Conservation (phyloP, 2,797 vertebrate species). For the Sibirionetta formosa region DNA sequence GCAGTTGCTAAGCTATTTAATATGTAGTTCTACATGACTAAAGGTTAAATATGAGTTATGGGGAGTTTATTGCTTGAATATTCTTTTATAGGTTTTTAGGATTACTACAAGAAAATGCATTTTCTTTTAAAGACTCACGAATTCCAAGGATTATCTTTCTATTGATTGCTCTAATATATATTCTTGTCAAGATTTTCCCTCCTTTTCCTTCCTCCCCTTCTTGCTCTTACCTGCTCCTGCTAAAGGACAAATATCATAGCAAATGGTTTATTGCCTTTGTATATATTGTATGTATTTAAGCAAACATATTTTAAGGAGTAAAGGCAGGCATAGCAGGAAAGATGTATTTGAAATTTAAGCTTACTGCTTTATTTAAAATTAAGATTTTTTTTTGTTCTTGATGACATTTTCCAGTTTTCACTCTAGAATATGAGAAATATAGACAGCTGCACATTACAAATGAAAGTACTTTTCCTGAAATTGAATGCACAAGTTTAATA, state of each 20-base stretch:
- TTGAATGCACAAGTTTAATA: neutral
- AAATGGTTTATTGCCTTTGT: constrained; percentile 29
- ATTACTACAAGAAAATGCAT: constrained; percentile 62
- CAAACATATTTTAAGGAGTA: constrained; percentile 21
- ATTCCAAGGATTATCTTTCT: constrained; percentile 69
- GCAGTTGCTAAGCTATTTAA: constrained; percentile 61
- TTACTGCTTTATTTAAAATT: constrained; percentile 19
- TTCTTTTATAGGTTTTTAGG: constrained; percentile 71
- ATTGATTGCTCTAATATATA: constrained; percentile 64
- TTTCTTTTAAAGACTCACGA: constrained; percentile 68
- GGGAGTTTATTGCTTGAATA: constrained; percentile 63
- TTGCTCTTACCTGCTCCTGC: neutral
- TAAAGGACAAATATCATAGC: constrained; percentile 45
- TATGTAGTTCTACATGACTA: constrained; percentile 72
- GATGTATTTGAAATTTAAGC: constrained; percentile 23
- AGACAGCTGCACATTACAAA: neutral
- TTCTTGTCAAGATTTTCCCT: constrained; percentile 59
- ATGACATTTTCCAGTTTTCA: constrained; percentile 14
- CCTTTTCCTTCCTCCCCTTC: neutral
- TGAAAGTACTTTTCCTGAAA: constrained; percentile 29
- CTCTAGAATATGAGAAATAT: constrained; percentile 28
- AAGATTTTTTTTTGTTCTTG: constrained; percentile 19
- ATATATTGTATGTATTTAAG: constrained; percentile 5
- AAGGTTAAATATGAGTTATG: constrained; percentile 75
- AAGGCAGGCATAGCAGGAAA: constrained; percentile 9